A percentile compares a stretch with the other conserved stretches of the same genome.
Evolutionary conservation across 2,113 vertebrate species (phyloP).

Genomic region (Jacana jacana): DNA sequence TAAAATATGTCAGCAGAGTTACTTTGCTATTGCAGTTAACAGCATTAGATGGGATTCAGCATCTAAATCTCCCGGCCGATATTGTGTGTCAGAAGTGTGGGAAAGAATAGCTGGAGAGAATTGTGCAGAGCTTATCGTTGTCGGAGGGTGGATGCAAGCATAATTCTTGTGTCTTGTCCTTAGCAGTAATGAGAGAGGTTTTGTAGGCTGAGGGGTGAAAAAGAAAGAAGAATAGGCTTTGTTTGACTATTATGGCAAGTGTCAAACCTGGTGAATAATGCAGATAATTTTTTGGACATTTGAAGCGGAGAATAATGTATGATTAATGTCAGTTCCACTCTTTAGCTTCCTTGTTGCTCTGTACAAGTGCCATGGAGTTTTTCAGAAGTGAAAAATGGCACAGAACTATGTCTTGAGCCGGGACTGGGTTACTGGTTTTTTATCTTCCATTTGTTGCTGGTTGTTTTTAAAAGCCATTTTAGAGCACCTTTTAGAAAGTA

Average conservation of each 20-base stretch:
- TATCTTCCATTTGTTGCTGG: not conserved
- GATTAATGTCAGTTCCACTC: not conserved
- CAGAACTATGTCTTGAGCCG: not conserved
- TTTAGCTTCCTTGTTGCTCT: not conserved
- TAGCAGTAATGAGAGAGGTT: not conserved
- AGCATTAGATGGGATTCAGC: not conserved
- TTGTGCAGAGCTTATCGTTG: not conserved
- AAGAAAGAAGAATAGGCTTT: not conserved
- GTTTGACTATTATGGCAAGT: not conserved
- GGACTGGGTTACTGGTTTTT: not conserved
- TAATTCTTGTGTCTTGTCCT: constrained; percentile 1
- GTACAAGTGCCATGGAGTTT: not conserved
- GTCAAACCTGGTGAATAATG: not conserved
- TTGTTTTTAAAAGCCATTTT: not conserved
- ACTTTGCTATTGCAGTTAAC: not conserved
- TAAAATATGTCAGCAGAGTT: not conserved
- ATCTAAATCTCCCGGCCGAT: not conserved
- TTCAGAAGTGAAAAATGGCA: not conserved
- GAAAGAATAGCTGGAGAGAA: not conserved
- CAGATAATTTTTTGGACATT: not conserved
- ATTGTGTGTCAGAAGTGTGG: not conserved
- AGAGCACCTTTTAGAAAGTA: no score
- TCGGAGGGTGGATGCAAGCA: not conserved
- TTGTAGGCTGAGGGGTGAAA: not conserved
- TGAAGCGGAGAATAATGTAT: not conserved